Evolutionary conservation across 2,797 vertebrate species (phyloP).

Genomic region (Poecilia wingei): DNA sequence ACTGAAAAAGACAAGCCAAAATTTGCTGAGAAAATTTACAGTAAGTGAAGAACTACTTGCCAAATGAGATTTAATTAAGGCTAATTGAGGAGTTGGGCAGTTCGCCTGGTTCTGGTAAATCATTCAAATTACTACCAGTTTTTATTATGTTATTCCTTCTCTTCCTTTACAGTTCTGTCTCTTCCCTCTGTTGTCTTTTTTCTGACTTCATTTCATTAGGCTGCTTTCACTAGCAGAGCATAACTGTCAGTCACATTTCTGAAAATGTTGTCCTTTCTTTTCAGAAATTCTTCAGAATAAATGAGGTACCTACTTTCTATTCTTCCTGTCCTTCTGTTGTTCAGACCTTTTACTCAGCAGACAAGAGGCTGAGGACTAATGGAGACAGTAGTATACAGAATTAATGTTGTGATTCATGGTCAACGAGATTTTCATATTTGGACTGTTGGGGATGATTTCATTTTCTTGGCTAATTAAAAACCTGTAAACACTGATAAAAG

Average conservation of each 20-base stretch:
- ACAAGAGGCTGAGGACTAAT: constrained; percentile 30
- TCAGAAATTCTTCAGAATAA: constrained; percentile 54
- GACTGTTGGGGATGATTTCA: constrained; percentile 23
- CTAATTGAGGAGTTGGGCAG: constrained; percentile 13
- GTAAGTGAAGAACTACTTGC: neutral
- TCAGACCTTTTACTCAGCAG: constrained; percentile 41
- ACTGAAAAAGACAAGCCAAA: neutral
- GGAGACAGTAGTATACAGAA: constrained; percentile 23
- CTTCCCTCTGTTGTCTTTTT: constrained; percentile 23
- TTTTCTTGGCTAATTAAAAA: constrained; percentile 31
- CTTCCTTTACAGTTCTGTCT: constrained; percentile 22
- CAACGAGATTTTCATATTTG: constrained; percentile 39
- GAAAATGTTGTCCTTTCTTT: constrained; percentile 61
- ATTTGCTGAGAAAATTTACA: constrained; percentile 23
- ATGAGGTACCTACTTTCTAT: constrained; percentile 56
- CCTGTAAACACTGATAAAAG: constrained; percentile 20
- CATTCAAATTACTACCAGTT: constrained; percentile 3
- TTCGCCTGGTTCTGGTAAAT: constrained; percentile 20
- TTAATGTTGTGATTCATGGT: constrained; percentile 52
- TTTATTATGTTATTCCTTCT: neutral
- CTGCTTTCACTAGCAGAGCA: constrained; percentile 45
- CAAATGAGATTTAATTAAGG: constrained; percentile 25
- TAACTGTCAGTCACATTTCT: constrained; percentile 68
- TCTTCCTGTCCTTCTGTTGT: constrained; percentile 50
- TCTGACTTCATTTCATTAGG: constrained; percentile 40